These are phyloP conservation scores for Mamestra brassicae DNA, from an alignment of 2,888 invertebrate genomes.

Conservation along the genomic window DNA sequence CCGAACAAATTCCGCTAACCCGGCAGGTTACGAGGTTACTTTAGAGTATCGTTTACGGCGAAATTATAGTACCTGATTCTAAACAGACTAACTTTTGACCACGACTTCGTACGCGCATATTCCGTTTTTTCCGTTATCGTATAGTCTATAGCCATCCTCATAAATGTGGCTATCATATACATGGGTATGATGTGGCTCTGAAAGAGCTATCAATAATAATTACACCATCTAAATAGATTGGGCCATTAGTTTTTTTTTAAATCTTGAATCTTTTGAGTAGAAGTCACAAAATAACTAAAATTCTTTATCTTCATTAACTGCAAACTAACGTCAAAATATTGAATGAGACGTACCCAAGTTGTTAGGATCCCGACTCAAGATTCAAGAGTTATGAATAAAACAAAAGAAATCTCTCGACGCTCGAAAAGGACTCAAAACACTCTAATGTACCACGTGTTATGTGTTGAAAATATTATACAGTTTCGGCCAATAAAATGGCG, in stretches of 20 bases:
- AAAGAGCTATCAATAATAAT: too few relatives aligned
- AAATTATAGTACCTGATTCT: too few relatives aligned
- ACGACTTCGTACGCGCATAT: too few relatives aligned
- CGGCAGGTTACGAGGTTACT: too few relatives aligned
- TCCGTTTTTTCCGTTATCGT: too few relatives aligned
- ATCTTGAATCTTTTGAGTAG: not conserved
- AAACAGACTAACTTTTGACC: too few relatives aligned
- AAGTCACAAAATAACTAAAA: not conserved
- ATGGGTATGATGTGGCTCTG: too few relatives aligned
- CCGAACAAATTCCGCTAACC: too few relatives aligned
- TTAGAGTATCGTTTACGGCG: too few relatives aligned
- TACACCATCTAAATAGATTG: not conserved
- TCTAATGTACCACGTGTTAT: conserved; percentile 62
- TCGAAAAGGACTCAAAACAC: conserved; percentile 63
- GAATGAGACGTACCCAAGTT: conserved; percentile 38
- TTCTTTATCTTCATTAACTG: not conserved
- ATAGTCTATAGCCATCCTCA: too few relatives aligned
- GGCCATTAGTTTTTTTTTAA: not conserved
- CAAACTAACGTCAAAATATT: conserved; percentile 31
- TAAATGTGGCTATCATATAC: too few relatives aligned
- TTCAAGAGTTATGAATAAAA: conserved; percentile 70
- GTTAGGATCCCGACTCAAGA: conserved; percentile 44
- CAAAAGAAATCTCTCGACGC: conserved; percentile 66
- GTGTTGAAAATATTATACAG: conserved; percentile 63
- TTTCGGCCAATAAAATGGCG: conserved; percentile 45